A percentile compares a stretch with the other conserved stretches of the same genome.
phyloP scores from a whole-genome alignment of 1,140 invertebrate species.

The Pogonomyrmex barbatus region DNA sequence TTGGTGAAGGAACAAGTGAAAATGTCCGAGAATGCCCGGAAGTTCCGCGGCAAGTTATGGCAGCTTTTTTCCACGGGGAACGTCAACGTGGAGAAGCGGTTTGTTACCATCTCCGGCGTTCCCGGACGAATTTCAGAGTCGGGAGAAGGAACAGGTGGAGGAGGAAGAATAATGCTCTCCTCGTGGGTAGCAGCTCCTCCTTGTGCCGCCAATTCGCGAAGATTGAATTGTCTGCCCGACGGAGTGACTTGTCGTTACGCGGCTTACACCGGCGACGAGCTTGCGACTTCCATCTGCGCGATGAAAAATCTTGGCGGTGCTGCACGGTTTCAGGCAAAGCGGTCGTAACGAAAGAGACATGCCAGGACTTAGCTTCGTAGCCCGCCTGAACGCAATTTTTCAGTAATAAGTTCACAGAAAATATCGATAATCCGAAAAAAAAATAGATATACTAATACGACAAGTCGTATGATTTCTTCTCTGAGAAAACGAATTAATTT shows the following conservation, averaged over 20 bases:
- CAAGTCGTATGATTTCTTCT: background rate
- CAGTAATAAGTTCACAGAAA: background rate
- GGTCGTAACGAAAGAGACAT: conserved; percentile 25
- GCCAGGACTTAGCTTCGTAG: background rate
- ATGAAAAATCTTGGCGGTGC: conserved; percentile 45
- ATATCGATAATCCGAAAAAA: background rate
- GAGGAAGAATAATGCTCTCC: conserved; percentile 70
- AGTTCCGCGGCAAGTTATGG: conserved; percentile 59
- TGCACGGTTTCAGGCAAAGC: conserved; percentile 20
- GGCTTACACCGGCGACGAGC: conserved; percentile 50
- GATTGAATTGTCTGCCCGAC: conserved; percentile 72
- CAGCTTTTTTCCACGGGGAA: conserved; percentile 16
- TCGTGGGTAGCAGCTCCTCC: conserved; percentile 58
- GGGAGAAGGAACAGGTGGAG: conserved; percentile 25
- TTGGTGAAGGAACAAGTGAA: conserved; percentile 25
- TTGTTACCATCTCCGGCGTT: conserved; percentile 31
- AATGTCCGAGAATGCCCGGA: conserved; percentile 50
- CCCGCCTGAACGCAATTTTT: background rate
- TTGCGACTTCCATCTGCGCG: conserved; percentile 24
- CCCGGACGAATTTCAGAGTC: conserved; percentile 59
- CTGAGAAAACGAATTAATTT: background rate
- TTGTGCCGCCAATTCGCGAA: conserved; percentile 64
- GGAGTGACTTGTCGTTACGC: conserved; percentile 69
- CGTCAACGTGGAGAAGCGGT: conserved; percentile 47
- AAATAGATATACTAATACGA: background rate